These are phyloP conservation scores for Latrodectus elegans DNA, from an alignment of 2,888 invertebrate genomes.

Conservation along the genomic window DNA sequence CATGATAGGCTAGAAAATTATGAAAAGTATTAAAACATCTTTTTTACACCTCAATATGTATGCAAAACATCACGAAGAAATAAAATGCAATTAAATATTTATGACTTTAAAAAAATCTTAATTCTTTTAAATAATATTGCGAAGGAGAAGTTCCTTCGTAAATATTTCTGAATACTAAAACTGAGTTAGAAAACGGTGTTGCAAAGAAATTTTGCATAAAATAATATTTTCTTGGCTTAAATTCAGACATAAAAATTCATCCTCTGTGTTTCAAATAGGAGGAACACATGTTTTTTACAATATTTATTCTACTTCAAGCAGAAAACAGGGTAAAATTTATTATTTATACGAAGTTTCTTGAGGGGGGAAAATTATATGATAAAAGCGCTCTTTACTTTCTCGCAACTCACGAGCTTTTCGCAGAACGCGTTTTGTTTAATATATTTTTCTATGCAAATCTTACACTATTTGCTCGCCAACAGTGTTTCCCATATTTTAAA, in stretches of 20 bases:
- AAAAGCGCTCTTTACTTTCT: neutral
- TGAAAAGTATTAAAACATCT: too few species aligned
- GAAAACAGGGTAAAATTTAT: neutral
- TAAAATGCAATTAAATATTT: too few species aligned
- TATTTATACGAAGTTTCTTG: constrained; percentile 1
- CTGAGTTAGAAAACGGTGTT: too few species aligned
- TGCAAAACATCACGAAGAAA: too few species aligned
- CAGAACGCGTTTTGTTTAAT: neutral
- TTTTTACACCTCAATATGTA: too few species aligned
- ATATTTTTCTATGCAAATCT: neutral
- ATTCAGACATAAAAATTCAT: neutral
- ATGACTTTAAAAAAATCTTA: too few species aligned
- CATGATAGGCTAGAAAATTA: too few species aligned
- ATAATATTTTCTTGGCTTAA: neutral
- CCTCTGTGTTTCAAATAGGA: neutral
- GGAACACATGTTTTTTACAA: neutral
- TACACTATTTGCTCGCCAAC: neutral
- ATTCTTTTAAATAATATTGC: too few species aligned
- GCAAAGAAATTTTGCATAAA: too few species aligned
- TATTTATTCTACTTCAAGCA: neutral
- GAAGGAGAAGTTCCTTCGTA: too few species aligned
- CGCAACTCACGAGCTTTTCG: neutral
- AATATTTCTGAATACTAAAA: too few species aligned
- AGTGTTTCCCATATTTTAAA: neutral
- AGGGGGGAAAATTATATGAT: neutral